Base-by-base conservation (phyloP, 1,140 invertebrate species). In the Rhagoletis pomonella region DNA sequence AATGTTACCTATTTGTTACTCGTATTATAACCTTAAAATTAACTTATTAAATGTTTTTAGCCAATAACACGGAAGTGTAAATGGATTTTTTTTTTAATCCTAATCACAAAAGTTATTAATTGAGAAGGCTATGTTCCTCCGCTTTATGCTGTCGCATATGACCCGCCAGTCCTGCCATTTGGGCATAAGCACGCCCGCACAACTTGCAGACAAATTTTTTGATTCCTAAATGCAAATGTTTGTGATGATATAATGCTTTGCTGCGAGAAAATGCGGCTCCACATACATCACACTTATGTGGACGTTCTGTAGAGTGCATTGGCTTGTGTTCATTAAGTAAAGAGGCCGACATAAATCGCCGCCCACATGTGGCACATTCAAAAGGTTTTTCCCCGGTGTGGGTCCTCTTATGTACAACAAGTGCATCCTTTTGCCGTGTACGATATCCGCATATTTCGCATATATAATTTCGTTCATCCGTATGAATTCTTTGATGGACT, bases 331-430 rank as follows among this genome's bases (percentile, higher is more conserved):
- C 91, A 0, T 89, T 89, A 12, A 92, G 50, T 7, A 90, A 89
- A 0, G 91, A 91, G 29, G 91, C 89, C 90, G 97, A 97, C 14
- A 97, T 96, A 92, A 97, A 97, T 0, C 95, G 96, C 19, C 96
- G 96, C 42, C 94, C 93, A 90, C 97, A 97, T 1, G 95, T 93
- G 9, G 95, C 93, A 90, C 97, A 97, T 89, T 96, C 96, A 87
- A 95, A 96, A 0, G 97, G 97, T 14, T 96, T 93, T 92, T 97
- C 97, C 12, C 97, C 97, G 0, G 97, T 97, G 91, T 98, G 97
- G 0, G 96, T 97, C 0, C 96, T 94, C 86, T 95, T 94, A 89
- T 98, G 97, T 88, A 97, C 97, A 91, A 97, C 97, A 90, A 96
- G 96, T 90, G 97, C 96, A 92, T 97, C 97, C 14, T 96, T 96